phyloP scores from a whole-genome alignment of 2,888 invertebrate species.

The Rhyacophila evoluta region DNA sequence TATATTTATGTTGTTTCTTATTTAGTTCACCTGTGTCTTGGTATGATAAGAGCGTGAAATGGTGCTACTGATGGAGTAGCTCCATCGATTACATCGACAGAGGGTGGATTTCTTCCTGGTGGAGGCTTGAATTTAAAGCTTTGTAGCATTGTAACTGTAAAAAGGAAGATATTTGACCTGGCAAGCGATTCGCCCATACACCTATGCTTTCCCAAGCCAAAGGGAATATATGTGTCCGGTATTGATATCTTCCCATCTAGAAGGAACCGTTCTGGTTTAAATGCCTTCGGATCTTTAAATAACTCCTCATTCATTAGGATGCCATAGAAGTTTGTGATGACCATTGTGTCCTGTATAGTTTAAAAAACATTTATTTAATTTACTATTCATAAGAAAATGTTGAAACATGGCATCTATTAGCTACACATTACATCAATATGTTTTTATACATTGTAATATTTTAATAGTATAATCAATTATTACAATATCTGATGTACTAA shows the following conservation, averaged over 20 bases:
- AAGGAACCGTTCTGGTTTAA: constrained; percentile 82
- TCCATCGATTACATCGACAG: constrained; percentile 78
- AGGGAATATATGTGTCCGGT: constrained; percentile 81
- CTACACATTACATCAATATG: no score
- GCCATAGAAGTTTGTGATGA: constrained; percentile 80
- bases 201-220: constrained; percentile 82
- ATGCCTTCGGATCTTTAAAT: constrained; percentile 78
- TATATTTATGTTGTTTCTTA: background rate
- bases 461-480: no score
- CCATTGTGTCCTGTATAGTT: constrained; percentile 78
- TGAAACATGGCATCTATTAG: no score
- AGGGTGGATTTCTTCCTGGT: constrained; percentile 75
- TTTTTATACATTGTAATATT: no score
- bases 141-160: constrained; percentile 80
- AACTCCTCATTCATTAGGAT: constrained; percentile 76
- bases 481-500: no score
- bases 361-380: no score
- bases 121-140: constrained; percentile 76
- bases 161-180: constrained; percentile 82
- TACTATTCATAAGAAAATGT: no score
- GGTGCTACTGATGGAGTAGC: constrained; percentile 82
- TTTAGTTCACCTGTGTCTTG: constrained; percentile 59
- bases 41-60: constrained; percentile 75
- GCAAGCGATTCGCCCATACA: constrained; percentile 85
- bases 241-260: constrained; percentile 71